Conservation (phyloP, 2,113 vertebrate genomes). For the Morone chrysops region DNA sequence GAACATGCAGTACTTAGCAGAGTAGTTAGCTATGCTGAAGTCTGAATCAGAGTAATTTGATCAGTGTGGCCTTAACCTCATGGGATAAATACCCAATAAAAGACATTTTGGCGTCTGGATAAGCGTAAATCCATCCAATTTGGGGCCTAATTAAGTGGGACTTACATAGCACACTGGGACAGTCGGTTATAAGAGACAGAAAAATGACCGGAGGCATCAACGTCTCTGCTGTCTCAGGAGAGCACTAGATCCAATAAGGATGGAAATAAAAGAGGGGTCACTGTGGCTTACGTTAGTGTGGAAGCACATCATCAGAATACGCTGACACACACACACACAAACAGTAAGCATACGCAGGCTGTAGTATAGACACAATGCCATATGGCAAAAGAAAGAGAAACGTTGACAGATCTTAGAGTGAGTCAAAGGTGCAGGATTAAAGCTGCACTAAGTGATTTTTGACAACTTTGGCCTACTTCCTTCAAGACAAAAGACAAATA, state of each 20-base stretch:
- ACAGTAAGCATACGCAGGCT: slow-evolving; percentile 12
- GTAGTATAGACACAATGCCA: slow-evolving; percentile 37
- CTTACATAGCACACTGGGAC: slow-evolving; percentile 72
- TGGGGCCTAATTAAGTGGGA: slow-evolving; percentile 80
- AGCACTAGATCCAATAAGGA: slow-evolving; percentile 75
- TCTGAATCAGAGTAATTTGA: slow-evolving; percentile 75
- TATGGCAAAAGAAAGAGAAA: background rate
- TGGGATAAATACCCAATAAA: slow-evolving; percentile 77
- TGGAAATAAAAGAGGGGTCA: slow-evolving; percentile 67
- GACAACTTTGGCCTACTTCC: background rate
- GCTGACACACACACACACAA: background rate
- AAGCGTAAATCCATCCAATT: slow-evolving; percentile 81
- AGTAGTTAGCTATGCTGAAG: slow-evolving; percentile 44
- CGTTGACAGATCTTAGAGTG: slow-evolving; percentile 7
- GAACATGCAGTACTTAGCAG: slow-evolving; percentile 33
- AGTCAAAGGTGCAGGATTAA: slow-evolving; percentile 25
- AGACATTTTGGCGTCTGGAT: slow-evolving; percentile 74
- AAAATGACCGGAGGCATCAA: slow-evolving; percentile 69
- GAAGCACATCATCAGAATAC: slow-evolving; percentile 54
- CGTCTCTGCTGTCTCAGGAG: slow-evolving; percentile 66
- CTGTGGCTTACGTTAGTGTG: slow-evolving; percentile 52
- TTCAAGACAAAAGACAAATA: background rate
- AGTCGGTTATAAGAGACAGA: slow-evolving; percentile 67
- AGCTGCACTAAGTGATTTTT: background rate
- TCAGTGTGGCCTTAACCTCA: slow-evolving; percentile 67